Conservation (phyloP, 2,797 vertebrate genomes). For the Gobionotothen gibberifrons region DNA sequence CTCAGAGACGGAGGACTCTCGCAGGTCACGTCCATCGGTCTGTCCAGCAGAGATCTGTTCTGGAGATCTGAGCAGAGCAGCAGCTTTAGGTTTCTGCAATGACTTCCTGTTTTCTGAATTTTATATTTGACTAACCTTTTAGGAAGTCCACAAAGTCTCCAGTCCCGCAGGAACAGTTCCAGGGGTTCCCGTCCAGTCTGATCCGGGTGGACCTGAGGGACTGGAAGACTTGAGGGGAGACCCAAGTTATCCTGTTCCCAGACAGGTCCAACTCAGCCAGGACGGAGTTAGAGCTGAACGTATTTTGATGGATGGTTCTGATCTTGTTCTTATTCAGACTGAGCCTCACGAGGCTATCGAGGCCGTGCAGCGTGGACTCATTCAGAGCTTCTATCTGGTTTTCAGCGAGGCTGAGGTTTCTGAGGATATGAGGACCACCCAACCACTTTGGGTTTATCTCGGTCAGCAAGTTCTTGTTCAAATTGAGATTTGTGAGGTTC, state of each 20-base stretch:
- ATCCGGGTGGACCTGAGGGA: conserved; percentile 56
- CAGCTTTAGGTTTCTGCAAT: background rate
- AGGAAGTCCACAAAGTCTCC: conserved; percentile 65
- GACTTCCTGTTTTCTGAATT: background rate
- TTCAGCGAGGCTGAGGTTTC: conserved; percentile 54
- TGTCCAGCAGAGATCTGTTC: conserved; percentile 69
- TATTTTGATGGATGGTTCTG: conserved; percentile 37
- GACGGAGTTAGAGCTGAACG: conserved; percentile 58
- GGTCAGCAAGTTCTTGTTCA: conserved; percentile 71
- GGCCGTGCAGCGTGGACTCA: conserved; percentile 34
- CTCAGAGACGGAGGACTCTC: conserved; percentile 60
- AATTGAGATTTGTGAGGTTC: conserved; percentile 68
- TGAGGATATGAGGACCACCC: conserved; percentile 52
- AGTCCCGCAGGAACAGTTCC: conserved; percentile 81
- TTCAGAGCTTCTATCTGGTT: conserved; percentile 68
- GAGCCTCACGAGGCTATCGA: conserved; percentile 64
- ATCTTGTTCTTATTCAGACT: conserved; percentile 76
- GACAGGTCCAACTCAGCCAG: conserved; percentile 81
- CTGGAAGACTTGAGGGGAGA: conserved; percentile 60
- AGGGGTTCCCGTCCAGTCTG: conserved; percentile 78
- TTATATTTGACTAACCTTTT: conserved; percentile 56
- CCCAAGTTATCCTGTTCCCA: conserved; percentile 71
- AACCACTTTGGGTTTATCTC: conserved; percentile 76
- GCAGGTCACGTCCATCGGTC: conserved; percentile 67
- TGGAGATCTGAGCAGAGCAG: conserved; percentile 69